Base-by-base conservation (phyloP, 2,888 invertebrate genomes). In the Malthinus seriepunctatus region DNA sequence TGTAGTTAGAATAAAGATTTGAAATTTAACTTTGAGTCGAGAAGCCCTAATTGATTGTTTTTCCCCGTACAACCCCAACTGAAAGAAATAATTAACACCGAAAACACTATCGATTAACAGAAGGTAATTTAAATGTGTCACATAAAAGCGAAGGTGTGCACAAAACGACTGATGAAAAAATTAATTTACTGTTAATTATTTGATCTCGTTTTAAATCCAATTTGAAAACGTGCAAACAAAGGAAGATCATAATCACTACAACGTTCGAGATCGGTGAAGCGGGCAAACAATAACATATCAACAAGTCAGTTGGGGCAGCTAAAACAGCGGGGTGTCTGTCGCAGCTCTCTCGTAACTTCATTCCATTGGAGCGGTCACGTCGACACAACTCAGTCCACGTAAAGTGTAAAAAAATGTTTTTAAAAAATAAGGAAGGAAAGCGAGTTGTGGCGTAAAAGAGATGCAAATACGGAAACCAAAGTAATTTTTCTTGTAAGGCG, bases 241-340 rank as follows among this genome's bases (percentile, higher is more conserved):
- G 49, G 39, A 55, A 45, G 60, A 56, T 60, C 56, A 56, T 60
- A 60, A 60, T 60, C 60, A 51, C 51, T 47, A 54, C 58, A 45
- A 44, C 45, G 53, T 49, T 55, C 33, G 50, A 50, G 60, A 56
- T 48, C 60, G 56, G 56, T 53, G 60, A 51, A 57, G 57, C 56
- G 56, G 48, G 60, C 60, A 58, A 63, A 63, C 63, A 63, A 61
- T 63, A 63, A 64, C 62, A 60, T 60, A 64, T 64, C 64, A 64
- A 64, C 64, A 64, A 64, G 64, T 64, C 62, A 60, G 56, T 63
- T 54, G 56, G 51, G 56, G 51, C 45, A 47, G 51, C 39, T 50
- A 55, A 51, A 54, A 53, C 50, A 46, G 58, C 44, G 45, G 56
- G 63, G 51, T 53, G 53, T 57, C 47, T 56, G 59, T 54, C 53